These are phyloP conservation scores for Apodemia zela DNA, from an alignment of 2,888 invertebrate genomes.

Conservation along the genomic window DNA sequence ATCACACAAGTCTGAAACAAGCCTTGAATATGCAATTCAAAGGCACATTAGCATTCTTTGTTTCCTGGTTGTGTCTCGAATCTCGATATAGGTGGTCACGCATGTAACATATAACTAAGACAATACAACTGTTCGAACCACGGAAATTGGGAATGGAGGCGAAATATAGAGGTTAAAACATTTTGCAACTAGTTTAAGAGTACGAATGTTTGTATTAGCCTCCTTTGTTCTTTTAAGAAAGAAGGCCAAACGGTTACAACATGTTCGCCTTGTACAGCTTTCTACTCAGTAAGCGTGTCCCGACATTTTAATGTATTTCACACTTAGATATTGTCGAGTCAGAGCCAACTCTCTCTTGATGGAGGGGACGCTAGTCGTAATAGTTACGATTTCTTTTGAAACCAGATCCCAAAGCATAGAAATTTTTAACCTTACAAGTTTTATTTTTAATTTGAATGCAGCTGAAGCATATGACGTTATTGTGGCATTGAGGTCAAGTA, in stretches of 20 bases:
- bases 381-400: slow-evolving; percentile 69
- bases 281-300: slow-evolving; percentile 74
- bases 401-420: slow-evolving; percentile 52
- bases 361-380: slow-evolving; percentile 63
- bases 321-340: slow-evolving; percentile 65
- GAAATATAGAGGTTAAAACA: slow-evolving; percentile 64
- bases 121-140: slow-evolving; percentile 18
- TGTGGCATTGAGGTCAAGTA: slow-evolving; percentile 66
- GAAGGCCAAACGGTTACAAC: slow-evolving; percentile 76
- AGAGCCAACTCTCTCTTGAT: slow-evolving; percentile 62
- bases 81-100: slow-evolving; percentile 54
- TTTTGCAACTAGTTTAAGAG: slow-evolving; percentile 55
- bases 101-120: slow-evolving; percentile 28
- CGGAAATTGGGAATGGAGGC: slow-evolving; percentile 53
- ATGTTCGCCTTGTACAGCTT: slow-evolving; percentile 76
- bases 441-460: slow-evolving; percentile 45
- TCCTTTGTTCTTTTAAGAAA: slow-evolving; percentile 71
- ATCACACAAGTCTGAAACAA: slow-evolving; percentile 64
- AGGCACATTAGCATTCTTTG: slow-evolving; percentile 72
- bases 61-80: slow-evolving; percentile 67
- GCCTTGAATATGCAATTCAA: slow-evolving; percentile 75
- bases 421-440: slow-evolving; percentile 28
- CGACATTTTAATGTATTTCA: slow-evolving; percentile 76
- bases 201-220: slow-evolving; percentile 59
- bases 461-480: slow-evolving; percentile 45